Conservation (phyloP, 2,113 vertebrate species). For the Dendrocopos noguchii region DNA sequence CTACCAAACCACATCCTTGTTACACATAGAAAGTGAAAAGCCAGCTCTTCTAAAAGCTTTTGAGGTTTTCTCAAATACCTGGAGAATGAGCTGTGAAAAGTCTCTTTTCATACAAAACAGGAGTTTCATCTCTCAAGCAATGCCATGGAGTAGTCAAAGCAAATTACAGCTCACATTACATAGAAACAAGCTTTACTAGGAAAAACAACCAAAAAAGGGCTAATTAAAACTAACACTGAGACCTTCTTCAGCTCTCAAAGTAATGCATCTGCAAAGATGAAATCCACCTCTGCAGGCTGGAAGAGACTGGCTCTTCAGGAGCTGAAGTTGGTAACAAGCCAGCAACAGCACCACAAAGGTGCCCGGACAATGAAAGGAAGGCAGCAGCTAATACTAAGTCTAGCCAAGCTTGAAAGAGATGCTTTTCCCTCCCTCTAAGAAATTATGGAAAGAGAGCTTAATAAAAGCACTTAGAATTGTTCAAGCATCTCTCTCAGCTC, state of each 20-base stretch:
- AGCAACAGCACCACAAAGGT: neutral
- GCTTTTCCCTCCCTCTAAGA: neutral
- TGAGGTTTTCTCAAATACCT: neutral
- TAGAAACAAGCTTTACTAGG: neutral
- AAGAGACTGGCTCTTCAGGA: neutral
- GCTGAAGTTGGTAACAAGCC: neutral
- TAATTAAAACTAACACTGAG: neutral
- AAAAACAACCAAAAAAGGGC: neutral
- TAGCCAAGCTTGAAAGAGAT: constrained; percentile 29
- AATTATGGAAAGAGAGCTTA: neutral
- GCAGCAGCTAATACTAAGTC: neutral
- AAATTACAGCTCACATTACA: neutral
- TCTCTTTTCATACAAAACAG: neutral
- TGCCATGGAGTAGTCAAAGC: neutral
- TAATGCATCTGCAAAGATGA: neutral
- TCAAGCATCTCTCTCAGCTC: neutral
- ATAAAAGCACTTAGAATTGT: neutral
- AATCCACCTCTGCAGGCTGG: neutral
- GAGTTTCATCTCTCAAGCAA: neutral
- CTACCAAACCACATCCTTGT: neutral
- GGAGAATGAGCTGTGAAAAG: neutral
- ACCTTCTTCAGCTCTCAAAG: neutral
- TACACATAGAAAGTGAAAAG: neutral
- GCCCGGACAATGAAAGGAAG: neutral
- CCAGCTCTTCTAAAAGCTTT: neutral